Conservation (phyloP, 1,140 invertebrate genomes). For the Solen grandis region DNA sequence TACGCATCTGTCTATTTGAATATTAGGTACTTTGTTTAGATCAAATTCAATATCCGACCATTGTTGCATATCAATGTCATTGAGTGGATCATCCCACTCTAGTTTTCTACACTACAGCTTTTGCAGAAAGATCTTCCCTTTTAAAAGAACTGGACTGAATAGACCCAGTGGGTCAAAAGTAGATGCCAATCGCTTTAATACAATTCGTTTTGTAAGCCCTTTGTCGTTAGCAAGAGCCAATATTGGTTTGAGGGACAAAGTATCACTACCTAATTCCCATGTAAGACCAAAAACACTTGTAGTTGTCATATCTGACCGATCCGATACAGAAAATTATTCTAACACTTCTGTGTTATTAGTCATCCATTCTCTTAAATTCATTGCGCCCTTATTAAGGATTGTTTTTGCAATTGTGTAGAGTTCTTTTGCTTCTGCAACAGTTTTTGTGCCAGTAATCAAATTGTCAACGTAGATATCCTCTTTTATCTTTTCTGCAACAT, state of each 20-base stretch:
- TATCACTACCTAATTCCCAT: neutral
- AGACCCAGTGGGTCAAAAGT: constrained; percentile 13
- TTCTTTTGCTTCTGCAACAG: constrained; percentile 4
- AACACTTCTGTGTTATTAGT: neutral
- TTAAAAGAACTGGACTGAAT: neutral
- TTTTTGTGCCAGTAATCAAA: neutral
- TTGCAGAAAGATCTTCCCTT: neutral
- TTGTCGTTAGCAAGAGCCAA: neutral
- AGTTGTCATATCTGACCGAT: neutral
- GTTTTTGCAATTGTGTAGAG: neutral
- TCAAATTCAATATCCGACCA: neutral
- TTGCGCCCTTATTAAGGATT: constrained; percentile 3
- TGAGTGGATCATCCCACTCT: constrained; percentile 6
- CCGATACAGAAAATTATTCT: neutral
- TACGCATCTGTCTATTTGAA: constrained; percentile 3
- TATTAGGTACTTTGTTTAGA: neutral
- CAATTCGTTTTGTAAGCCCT: neutral
- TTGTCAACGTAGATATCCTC: constrained; percentile 16
- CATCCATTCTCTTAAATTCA: constrained; percentile 22
- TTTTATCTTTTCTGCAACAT: neutral
- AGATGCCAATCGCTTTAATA: constrained; percentile 2
- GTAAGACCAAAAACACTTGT: neutral
- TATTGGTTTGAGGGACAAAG: neutral
- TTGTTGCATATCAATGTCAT: neutral
- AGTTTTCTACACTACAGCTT: neutral